Percentiles rank a stretch among this genome's conserved stretches.
Evolutionary conservation across 2,113 vertebrate genomes (phyloP).

Genomic region (Balaeniceps rex): DNA sequence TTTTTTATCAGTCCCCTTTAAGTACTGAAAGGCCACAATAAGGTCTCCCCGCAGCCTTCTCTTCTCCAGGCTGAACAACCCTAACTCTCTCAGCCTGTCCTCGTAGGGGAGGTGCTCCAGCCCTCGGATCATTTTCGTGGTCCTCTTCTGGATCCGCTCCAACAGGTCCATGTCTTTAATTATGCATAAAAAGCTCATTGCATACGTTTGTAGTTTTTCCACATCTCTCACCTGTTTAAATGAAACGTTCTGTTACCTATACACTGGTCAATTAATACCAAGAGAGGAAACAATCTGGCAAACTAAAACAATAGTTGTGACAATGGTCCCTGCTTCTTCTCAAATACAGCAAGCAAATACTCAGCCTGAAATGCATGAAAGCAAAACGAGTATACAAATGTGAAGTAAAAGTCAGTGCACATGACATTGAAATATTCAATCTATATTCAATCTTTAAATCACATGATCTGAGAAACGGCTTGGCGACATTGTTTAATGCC

Average conservation of each 20-base stretch:
- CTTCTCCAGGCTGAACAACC: too few species aligned
- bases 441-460: fast-evolving
- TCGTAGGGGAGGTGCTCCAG: too few species aligned
- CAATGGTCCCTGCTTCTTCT: background rate
- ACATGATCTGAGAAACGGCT: fast-evolving
- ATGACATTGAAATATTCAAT: fast-evolving
- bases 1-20: too few species aligned
- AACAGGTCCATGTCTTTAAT: background rate
- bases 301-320: background rate
- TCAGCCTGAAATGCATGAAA: background rate
- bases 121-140: background rate
- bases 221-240: fast-evolving
- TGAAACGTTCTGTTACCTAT: background rate
- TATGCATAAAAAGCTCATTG: fast-evolving
- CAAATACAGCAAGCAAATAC: too few species aligned
- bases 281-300: background rate
- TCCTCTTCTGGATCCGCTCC: fast-evolving
- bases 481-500: background rate
- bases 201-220: background rate
- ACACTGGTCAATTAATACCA: background rate
- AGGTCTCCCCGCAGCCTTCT: too few species aligned
- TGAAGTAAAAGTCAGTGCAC: background rate
- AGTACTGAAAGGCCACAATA: too few species aligned
- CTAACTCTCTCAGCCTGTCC: too few species aligned
- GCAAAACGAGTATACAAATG: background rate